Percentiles rank a stretch among this genome's conserved stretches.
These are phyloP conservation scores for Paramormyrops kingsleyae DNA, from an alignment of 2,113 vertebrate species.

Conservation along the genomic window DNA sequence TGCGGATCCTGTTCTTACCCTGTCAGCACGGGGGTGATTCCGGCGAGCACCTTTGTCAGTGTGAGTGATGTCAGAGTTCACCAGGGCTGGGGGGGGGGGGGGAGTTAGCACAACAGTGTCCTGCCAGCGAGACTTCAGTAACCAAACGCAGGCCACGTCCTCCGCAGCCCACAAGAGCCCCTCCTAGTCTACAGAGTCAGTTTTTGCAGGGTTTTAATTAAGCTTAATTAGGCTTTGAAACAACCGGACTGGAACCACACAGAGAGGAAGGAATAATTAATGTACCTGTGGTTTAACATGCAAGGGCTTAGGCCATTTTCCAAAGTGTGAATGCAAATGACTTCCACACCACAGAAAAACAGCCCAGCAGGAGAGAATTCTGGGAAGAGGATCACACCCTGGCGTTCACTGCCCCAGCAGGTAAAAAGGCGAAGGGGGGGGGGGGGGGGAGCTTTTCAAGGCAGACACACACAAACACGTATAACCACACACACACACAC, in stretches of 20 bases:
- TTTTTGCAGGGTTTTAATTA: background rate
- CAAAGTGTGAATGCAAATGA: background rate
- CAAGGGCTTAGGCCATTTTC: background rate
- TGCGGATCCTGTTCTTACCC: background rate
- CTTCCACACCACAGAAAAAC: background rate
- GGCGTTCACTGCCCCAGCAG: background rate
- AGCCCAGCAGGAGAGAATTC: background rate
- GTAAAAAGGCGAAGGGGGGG: background rate
- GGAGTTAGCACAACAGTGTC: background rate
- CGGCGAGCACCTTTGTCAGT: background rate
- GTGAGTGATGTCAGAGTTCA: background rate
- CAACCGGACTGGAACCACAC: background rate
- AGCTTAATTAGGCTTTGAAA: background rate
- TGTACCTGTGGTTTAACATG: background rate
- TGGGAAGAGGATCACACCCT: background rate
- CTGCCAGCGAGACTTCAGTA: background rate
- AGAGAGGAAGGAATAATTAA: background rate
- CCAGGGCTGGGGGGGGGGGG: background rate
- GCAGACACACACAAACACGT: background rate
- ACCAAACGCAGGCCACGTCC: background rate
- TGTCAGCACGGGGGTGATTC: background rate
- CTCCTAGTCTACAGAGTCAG: background rate
- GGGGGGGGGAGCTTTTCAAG: background rate
- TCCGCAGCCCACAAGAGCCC: background rate
- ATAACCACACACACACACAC: background rate